Percentiles rank a stretch among this genome's conserved stretches.
Conservation (phyloP, 2,888 invertebrate species). For the Amphipyra tragopoginis region DNA sequence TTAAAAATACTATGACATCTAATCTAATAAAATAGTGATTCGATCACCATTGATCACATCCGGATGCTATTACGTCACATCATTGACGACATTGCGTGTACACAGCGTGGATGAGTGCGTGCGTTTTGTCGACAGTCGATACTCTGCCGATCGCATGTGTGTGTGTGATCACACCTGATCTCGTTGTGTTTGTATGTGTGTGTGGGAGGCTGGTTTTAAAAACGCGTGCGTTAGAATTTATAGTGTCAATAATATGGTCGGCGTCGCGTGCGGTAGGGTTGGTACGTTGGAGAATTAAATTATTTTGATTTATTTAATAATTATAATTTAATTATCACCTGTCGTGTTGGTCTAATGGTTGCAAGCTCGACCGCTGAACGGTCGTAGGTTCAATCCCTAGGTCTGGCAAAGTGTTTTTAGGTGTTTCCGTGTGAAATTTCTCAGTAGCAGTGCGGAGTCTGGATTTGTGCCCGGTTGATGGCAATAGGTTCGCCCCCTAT, state of each 20-base stretch:
- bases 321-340: no score
- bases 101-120: not conserved
- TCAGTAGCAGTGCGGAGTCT: no score
- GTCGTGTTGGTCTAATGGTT: no score
- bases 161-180: conserved; percentile 48
- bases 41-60: conserved; percentile 33
- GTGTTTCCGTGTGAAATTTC: no score
- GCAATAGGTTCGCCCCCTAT: no score
- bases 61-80: conserved; percentile 39
- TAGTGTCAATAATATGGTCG: conserved; percentile 81
- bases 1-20: no score
- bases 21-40: conserved; percentile 7
- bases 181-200: conserved; percentile 54
- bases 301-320: no score
- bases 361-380: no score
- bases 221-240: conserved; percentile 87
- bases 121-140: conserved; percentile 1
- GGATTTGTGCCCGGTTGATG: no score
- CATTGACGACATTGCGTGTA: conserved; percentile 8
- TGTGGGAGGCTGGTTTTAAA: conserved; percentile 78
- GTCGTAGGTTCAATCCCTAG: no score
- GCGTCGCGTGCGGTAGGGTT: conserved; percentile 66
- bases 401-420: no score
- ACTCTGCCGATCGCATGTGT: conserved; percentile 25
- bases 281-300: conserved; percentile 21